Percentiles rank a stretch among this genome's conserved stretches.
These are phyloP conservation scores for Tenthredo notha DNA, from an alignment of 2,888 invertebrate genomes.

Conservation along the genomic window DNA sequence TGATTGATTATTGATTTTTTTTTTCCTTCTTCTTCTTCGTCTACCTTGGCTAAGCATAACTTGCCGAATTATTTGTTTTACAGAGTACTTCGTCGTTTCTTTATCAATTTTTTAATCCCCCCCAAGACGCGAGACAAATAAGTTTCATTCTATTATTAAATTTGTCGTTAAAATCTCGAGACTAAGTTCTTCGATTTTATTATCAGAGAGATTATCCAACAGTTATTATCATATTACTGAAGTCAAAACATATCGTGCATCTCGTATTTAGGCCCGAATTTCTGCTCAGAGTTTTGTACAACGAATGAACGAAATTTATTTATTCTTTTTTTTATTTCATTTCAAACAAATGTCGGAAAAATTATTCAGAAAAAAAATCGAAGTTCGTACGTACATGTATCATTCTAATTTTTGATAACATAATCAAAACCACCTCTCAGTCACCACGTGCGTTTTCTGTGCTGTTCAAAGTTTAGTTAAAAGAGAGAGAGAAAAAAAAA, in stretches of 20 bases:
- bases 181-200: background rate
- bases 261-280: constrained; percentile 24
- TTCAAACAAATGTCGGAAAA: background rate
- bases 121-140: background rate
- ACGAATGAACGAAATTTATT: background rate
- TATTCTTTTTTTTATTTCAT: background rate
- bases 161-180: background rate
- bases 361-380: background rate
- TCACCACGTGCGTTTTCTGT: constrained; percentile 36
- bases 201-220: background rate
- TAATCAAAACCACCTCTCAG: background rate
- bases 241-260: background rate
- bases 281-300: background rate
- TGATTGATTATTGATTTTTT: constrained; percentile 32
- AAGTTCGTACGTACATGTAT: background rate
- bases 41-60: constrained; percentile 24
- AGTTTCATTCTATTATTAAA: background rate
- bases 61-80: background rate
- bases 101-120: background rate
- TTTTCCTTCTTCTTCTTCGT: background rate
- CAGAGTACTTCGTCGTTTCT: background rate
- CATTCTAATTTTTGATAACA: background rate
- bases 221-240: background rate
- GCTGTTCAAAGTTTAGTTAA: constrained; percentile 5
- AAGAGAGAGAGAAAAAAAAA: background rate